Base-by-base conservation (phyloP, 2,888 invertebrate species). In the Drosophila nr. perissopoda region DNA sequence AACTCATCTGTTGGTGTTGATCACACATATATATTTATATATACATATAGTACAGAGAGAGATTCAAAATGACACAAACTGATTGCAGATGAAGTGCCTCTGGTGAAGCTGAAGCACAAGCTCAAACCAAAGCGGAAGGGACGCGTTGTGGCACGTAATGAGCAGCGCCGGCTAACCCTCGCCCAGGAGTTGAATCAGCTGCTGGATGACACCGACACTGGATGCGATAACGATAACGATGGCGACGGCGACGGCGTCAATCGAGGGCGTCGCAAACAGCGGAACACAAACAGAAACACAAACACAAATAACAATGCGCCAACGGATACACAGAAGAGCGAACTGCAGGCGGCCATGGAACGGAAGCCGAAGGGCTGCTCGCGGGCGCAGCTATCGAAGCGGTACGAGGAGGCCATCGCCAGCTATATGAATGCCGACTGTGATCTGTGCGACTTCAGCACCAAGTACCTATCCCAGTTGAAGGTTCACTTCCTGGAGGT, bases 381-480 rank as follows among this genome's bases (percentile, higher is more conserved):
- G 11, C 82, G 91, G 2, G 74, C 75, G 0, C 89, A 88, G 57
- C 69, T 87, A 33, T 74, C 91, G 18, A 78, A 88, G 40, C 80
- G 85, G 6, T 87, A 87, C 21, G 87, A 87, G 60, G 91, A 87
- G 51, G 74, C 88, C 7, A 87, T 87, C 25, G 87, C 87, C 61
- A 89, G 88, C 72, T 87, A 88, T 33, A 88, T 92, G 89, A 80
- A 75, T 34, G 81, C 92, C 42, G 88, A 81, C 68, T 92, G 91
- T 64, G 91, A 92, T 65, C 80, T 92, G 25, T 92, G 91, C 60
- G 81, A 91, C 10, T 78, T 75, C 8, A 81, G 79, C 36, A 81
- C 86, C 42, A 83, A 82, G 51, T 87, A 83, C 52, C 85, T 91
- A 71, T 82, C 82, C 52, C 85, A 91, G 18, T 70, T 92, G 25